Conservation (phyloP, 1,140 invertebrate species). For the Drosophila sproati region DNA sequence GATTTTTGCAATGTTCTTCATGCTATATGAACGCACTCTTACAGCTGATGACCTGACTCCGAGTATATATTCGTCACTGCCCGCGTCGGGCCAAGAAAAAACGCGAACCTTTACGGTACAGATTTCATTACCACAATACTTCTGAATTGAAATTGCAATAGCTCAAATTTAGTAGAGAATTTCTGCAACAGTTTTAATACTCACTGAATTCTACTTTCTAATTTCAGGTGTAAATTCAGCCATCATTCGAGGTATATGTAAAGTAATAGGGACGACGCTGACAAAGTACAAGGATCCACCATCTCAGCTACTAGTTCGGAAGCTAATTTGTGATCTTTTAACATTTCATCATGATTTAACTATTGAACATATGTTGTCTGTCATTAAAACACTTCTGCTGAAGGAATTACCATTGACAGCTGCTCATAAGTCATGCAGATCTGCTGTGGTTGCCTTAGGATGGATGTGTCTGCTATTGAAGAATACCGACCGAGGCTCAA, state of each 20-base stretch:
- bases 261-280: conserved; percentile 89
- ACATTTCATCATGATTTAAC: conserved; percentile 89
- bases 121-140: no score
- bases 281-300: conserved; percentile 91
- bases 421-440: conserved; percentile 87
- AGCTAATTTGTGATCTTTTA: conserved; percentile 88
- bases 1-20: no score
- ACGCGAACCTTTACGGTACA: no score
- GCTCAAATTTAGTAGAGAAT: not conserved
- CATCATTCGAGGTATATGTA: conserved; percentile 91
- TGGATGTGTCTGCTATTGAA: conserved; percentile 68
- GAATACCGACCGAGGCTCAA: conserved; percentile 52
- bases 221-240: conserved; percentile 91
- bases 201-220: not conserved
- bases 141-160: no score
- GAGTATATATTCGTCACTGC: no score
- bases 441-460: conserved; percentile 67
- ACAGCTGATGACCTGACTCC: no score
- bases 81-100: no score
- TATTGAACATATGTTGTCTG: conserved; percentile 88
- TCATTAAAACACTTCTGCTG: conserved; percentile 87
- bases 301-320: conserved; percentile 90
- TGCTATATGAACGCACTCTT: no score
- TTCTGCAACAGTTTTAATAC: not conserved
- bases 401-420: conserved; percentile 88